These are phyloP conservation scores for Trididemnum nubilum DNA, from an alignment of 23 tunicate genomes.

Conservation along the genomic window DNA sequence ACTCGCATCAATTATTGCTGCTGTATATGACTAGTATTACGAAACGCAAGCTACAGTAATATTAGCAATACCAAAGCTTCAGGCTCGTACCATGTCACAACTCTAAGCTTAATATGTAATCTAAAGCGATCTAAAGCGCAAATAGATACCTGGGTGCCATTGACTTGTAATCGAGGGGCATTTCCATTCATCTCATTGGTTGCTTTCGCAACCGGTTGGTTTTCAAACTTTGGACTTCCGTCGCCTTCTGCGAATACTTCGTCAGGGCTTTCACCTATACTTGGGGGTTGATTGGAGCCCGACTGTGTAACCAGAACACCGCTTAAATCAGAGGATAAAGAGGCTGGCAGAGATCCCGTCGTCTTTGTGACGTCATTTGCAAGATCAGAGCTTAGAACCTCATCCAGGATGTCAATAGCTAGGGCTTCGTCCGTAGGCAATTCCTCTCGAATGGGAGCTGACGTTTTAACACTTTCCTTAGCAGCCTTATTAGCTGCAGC, in stretches of 20 bases:
- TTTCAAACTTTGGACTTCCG: not conserved
- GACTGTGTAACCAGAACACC: not conserved
- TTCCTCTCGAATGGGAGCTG: slow-evolving; percentile 14
- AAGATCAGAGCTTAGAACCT: slow-evolving; percentile 62
- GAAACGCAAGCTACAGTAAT: too few species aligned
- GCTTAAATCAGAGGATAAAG: not conserved
- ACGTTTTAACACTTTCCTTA: not conserved
- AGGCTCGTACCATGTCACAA: too few species aligned
- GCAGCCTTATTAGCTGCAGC: slow-evolving; percentile 30
- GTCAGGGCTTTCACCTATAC: not conserved
- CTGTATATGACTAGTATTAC: too few species aligned
- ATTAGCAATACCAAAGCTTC: too few species aligned
- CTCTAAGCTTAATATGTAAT: too few species aligned
- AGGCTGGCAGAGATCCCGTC: not conserved
- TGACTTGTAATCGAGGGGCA: not conserved
- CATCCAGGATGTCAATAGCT: slow-evolving; percentile 75
- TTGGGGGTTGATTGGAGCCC: not conserved
- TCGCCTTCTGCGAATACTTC: slow-evolving; percentile 1
- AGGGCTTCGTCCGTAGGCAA: slow-evolving; percentile 50
- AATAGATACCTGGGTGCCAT: slow-evolving; percentile 26
- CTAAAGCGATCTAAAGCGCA: too few species aligned
- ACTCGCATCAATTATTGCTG: too few species aligned
- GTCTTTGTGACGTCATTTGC: slow-evolving; percentile 35
- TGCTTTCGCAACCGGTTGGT: not conserved
- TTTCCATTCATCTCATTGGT: slow-evolving; percentile 14